These are phyloP conservation scores for Nyctibius grandis DNA, from an alignment of 2,797 vertebrate genomes.

Conservation along the genomic window DNA sequence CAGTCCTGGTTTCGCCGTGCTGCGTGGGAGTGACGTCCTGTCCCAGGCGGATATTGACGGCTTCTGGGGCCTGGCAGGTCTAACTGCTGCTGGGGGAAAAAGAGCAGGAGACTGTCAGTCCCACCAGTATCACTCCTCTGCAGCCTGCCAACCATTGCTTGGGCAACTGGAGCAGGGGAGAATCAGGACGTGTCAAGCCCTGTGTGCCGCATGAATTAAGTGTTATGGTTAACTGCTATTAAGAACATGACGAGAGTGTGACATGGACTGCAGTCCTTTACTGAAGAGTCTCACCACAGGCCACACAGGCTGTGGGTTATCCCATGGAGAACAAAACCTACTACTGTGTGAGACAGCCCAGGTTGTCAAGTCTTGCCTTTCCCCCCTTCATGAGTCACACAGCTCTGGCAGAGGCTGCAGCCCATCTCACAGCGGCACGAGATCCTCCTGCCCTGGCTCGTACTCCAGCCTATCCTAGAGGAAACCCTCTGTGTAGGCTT, in stretches of 20 bases:
- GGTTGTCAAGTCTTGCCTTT: slow-evolving; percentile 32
- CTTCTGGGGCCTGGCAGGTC: not conserved
- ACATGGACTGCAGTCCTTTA: not conserved
- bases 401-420: not conserved
- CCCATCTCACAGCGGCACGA: not conserved
- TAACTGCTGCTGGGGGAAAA: not conserved
- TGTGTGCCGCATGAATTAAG: not conserved
- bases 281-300: not conserved
- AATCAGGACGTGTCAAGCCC: not conserved
- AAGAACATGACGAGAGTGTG: not conserved
- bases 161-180: not conserved
- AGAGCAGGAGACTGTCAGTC: not conserved
- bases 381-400: not conserved
- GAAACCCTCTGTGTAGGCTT: not conserved
- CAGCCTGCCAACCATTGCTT: not conserved
- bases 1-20: not conserved
- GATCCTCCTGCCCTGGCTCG: slow-evolving; percentile 10
- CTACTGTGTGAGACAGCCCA: not conserved
- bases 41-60: not conserved
- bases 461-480: not conserved
- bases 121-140: not conserved
- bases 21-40: not conserved
- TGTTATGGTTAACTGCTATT: not conserved
- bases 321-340: slow-evolving; percentile 2
- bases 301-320: not conserved